Conservation (phyloP, 2,797 vertebrate species). For the Uromys caudimaculatus region DNA sequence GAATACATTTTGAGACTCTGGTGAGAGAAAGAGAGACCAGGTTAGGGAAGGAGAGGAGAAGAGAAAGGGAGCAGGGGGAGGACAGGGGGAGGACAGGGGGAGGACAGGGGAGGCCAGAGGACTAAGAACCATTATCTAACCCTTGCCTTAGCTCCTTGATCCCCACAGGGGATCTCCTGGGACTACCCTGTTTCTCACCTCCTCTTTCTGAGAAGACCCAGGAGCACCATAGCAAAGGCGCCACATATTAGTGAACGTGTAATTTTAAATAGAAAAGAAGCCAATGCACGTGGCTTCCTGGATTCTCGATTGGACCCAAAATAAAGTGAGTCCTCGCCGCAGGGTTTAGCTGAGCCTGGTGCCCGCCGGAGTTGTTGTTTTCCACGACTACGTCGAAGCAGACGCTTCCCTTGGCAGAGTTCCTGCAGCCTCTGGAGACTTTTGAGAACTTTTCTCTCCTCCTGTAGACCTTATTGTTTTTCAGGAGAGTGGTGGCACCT, state of each 20-base stretch:
- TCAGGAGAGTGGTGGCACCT: conserved; percentile 28
- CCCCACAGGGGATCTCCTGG: neutral
- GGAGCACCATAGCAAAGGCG: conserved; percentile 47
- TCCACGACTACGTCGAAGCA: neutral
- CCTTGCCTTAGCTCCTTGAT: conserved; percentile 46
- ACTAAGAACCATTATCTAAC: neutral
- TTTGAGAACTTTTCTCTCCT: neutral
- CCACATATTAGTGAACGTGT: conserved; percentile 49
- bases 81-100: neutral
- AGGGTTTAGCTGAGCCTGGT: conserved; percentile 34
- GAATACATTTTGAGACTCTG: neutral
- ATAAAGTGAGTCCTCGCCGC: conserved; percentile 22
- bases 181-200: neutral
- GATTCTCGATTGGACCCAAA: conserved; percentile 69
- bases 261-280: conserved; percentile 70
- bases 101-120: neutral
- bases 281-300: conserved; percentile 53
- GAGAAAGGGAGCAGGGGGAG: too few relatives aligned
- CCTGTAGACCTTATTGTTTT: conserved; percentile 63
- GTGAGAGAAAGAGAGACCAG: neutral
- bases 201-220: conserved; percentile 62
- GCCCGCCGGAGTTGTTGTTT: neutral
- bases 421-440: conserved; percentile 12
- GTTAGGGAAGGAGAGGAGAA: neutral
- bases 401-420: neutral